These are phyloP conservation scores for Osmerus mordax DNA, from an alignment of 2,113 vertebrate genomes.

Conservation along the genomic window DNA sequence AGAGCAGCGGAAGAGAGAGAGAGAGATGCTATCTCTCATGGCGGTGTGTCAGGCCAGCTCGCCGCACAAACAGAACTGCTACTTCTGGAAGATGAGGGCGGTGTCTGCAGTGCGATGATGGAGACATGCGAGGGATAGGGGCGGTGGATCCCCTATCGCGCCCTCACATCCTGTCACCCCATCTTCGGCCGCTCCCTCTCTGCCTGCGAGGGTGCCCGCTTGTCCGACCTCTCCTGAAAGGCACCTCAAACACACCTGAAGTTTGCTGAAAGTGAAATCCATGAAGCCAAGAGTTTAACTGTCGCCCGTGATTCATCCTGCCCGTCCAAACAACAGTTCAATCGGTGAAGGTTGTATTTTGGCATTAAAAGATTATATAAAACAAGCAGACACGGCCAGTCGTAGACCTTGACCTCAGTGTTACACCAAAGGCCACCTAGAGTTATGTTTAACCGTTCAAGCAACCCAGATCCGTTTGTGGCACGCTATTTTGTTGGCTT, in stretches of 20 bases:
- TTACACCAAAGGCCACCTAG: slow-evolving; percentile 23
- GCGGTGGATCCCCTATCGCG: slow-evolving; percentile 27
- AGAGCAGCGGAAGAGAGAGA: slow-evolving; percentile 37
- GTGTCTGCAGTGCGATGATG: slow-evolving; percentile 2
- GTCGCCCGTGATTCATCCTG: no score
- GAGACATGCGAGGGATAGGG: neutral
- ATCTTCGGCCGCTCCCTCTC: neutral
- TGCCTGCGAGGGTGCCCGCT: no score
- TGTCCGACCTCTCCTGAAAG: neutral
- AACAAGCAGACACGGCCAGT: no score
- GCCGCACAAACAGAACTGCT: slow-evolving; percentile 40
- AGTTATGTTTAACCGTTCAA: slow-evolving; percentile 53
- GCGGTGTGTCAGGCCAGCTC: slow-evolving; percentile 38
- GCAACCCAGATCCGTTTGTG: slow-evolving; percentile 27
- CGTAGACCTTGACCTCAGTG: neutral
- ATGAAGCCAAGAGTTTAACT: no score
- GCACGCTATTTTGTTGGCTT: slow-evolving; percentile 34
- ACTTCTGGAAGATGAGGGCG: slow-evolving; percentile 24
- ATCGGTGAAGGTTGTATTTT: no score
- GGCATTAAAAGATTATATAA: no score
- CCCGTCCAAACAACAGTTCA: no score
- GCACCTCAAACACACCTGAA: neutral
- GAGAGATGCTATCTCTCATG: slow-evolving; percentile 39
- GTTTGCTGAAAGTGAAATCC: no score
- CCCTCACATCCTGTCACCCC: slow-evolving; percentile 35